Evolutionary conservation across 2,113 vertebrate genomes (phyloP).

Genomic region (Lagenorhynchus albirostris): DNA sequence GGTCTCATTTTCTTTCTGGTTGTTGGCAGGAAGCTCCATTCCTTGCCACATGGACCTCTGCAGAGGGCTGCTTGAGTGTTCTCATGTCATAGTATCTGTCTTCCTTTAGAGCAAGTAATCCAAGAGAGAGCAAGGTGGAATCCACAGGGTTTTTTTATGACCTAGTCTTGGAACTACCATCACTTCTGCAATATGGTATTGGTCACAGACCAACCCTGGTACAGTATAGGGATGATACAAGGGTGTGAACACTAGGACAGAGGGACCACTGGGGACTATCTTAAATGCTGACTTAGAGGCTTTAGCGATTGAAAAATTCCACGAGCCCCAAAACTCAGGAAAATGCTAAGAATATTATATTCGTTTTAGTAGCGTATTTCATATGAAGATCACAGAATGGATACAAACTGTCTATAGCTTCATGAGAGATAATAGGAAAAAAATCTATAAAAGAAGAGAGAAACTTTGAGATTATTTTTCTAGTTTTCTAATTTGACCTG

Average conservation of each 20-base stretch:
- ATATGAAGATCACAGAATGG: not conserved
- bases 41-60: not conserved
- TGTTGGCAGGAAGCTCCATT: not conserved
- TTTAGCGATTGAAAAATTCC: not conserved
- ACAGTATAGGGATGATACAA: fast-evolving
- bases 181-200: not conserved
- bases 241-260: not conserved
- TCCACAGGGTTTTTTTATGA: not conserved
- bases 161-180: not conserved
- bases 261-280: too few relatives aligned
- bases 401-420: not conserved
- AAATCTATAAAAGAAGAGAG: not conserved
- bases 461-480: not conserved
- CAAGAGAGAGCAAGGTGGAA: not conserved
- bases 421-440: not conserved
- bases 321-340: not conserved
- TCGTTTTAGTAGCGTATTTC: not conserved
- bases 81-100: not conserved
- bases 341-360: not conserved
- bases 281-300: not conserved
- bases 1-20: not conserved
- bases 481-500: not conserved
- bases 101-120: not conserved
- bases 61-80: not conserved
- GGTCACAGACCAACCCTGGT: not conserved